Percentiles rank a stretch among this genome's conserved stretches.
These are phyloP conservation scores for Halichoeres trimaculatus DNA, from an alignment of 2,113 vertebrate species.

Conservation along the genomic window DNA sequence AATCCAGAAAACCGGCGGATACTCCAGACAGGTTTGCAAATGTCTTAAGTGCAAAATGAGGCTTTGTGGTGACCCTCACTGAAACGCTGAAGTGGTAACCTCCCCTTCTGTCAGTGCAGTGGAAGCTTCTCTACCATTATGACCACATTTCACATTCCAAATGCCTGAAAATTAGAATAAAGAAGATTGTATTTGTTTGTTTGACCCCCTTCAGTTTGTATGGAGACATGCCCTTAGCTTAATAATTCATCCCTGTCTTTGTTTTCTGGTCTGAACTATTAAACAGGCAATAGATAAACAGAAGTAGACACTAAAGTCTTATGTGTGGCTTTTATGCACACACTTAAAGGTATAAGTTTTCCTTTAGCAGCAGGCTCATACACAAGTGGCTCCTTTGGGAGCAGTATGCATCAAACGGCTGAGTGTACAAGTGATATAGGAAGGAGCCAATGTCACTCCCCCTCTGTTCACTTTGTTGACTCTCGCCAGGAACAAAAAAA, in stretches of 20 bases:
- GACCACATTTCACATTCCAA: background rate
- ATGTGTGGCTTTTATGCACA: background rate
- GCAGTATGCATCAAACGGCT: slow-evolving; percentile 36
- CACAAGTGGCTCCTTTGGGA: slow-evolving; percentile 53
- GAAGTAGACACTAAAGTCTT: background rate
- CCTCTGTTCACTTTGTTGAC: slow-evolving; percentile 9
- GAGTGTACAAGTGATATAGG: slow-evolving; percentile 37
- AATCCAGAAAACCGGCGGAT: background rate
- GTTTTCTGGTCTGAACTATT: background rate
- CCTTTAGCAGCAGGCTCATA: slow-evolving; percentile 15
- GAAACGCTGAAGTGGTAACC: background rate
- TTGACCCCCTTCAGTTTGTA: background rate
- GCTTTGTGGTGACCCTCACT: background rate
- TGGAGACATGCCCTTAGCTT: background rate
- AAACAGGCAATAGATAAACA: slow-evolving; percentile 1
- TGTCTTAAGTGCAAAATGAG: background rate
- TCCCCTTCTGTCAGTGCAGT: background rate
- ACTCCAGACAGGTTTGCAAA: background rate
- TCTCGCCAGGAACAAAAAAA: slow-evolving; percentile 9
- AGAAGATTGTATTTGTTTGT: background rate
- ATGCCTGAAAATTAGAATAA: background rate
- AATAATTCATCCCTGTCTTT: background rate
- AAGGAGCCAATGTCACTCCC: background rate
- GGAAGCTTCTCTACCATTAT: background rate
- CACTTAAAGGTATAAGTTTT: slow-evolving; percentile 26